These are phyloP conservation scores for Reticulitermes lucifugus DNA, from an alignment of 2,888 invertebrate genomes.

Conservation along the genomic window DNA sequence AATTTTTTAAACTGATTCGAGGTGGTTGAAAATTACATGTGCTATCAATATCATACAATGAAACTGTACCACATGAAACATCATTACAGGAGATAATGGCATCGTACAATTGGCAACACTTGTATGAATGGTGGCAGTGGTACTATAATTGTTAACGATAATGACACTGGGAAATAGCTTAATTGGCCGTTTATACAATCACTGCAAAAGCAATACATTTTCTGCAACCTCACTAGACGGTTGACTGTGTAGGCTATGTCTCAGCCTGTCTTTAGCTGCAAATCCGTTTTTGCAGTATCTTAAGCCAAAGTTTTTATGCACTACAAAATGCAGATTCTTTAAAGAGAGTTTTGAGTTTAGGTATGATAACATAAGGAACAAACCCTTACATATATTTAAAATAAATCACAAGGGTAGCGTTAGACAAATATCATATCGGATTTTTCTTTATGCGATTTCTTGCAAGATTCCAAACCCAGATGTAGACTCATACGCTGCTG, in stretches of 20 bases:
- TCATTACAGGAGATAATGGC: neutral
- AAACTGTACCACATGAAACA: neutral
- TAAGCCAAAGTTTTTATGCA: no score
- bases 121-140: neutral
- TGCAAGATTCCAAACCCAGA: no score
- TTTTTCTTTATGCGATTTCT: no score
- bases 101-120: conserved; percentile 7
- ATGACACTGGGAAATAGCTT: conserved; percentile 20
- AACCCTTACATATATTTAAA: no score
- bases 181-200: neutral
- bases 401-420: no score
- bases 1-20: neutral
- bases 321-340: no score
- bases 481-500: no score
- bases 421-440: no score
- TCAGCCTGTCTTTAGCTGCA: neutral
- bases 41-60: neutral
- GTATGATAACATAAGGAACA: no score
- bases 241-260: neutral
- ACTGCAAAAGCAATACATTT: neutral
- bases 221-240: neutral
- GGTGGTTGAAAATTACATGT: neutral
- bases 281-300: no score
- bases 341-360: no score
- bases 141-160: neutral